Base-by-base conservation (phyloP, 2,888 invertebrate genomes). In the Torymus auratus region DNA sequence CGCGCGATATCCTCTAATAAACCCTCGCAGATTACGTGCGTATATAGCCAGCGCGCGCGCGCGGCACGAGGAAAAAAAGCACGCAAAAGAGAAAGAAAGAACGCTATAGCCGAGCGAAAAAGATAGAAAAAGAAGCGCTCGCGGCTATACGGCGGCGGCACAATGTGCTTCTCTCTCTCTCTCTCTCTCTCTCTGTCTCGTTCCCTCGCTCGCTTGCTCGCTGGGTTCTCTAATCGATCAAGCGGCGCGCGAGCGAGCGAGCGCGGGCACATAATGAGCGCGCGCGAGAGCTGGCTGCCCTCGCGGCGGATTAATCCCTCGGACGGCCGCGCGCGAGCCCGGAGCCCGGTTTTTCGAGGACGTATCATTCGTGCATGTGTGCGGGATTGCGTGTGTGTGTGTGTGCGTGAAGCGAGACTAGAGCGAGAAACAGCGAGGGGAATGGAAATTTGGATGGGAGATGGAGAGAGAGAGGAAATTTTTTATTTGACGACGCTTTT, bases 211-310 rank as follows among this genome's bases (percentile, higher is more conserved):
- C 28, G 28, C 28, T 28, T 4, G 7, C 28, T 20, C 69, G 64
- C 53, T 41, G 41, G 60, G 72, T 67, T 67, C 78, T 78, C 68
- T 78, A 78, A 78, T 78, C 78, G 78, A 78, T 78, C 72, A 67
- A 68, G 72, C 78, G 71, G 70, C 71, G 17, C 69, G 70, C 64
- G 62, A 53, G 52, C 64, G 23, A 50, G 61, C 55, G 68, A 61
- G 50, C 67, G 56, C 41, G 20, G 58, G 70, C 56, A 41, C 41
- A 41, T 41, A 41, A 41, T 41, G 41, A 41, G 41, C 41, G 41
- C 5, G 7, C 41, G 20, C 65, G 70, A 58, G 58, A 58, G 58
- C 70, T 41, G 58, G 53, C 53, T 17, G 23, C 64, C 74, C 52
- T 61, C 14, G 17, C 62, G 41, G 70, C 56, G 77, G 62, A 76